A percentile compares a stretch with the other conserved stretches of the same genome.
Evolutionary conservation across 1,140 invertebrate genomes (phyloP).

Genomic region (Monochamus saltuarius): DNA sequence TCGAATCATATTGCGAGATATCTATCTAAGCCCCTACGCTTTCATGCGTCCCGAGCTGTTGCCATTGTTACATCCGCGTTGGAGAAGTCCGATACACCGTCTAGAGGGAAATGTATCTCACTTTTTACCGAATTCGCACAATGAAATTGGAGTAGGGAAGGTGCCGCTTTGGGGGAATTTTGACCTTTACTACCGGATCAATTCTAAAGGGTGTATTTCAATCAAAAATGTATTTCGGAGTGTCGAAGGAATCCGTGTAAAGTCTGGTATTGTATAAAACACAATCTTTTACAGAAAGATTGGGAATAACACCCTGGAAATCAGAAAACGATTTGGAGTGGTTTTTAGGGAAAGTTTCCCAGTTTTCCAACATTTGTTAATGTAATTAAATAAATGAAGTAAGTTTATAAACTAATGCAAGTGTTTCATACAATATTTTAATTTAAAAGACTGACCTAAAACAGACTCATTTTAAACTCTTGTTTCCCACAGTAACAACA

Average conservation of each 20-base stretch:
- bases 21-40: slow-evolving; percentile 37
- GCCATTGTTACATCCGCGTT: slow-evolving; percentile 26
- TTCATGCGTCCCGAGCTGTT: slow-evolving; percentile 29
- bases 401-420: too few relatives aligned
- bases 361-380: too few relatives aligned
- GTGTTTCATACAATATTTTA: too few relatives aligned
- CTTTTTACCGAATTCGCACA: too few relatives aligned
- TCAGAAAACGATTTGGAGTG: slow-evolving; percentile 13
- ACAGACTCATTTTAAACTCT: too few relatives aligned
- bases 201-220: slow-evolving; percentile 37
- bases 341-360: too few relatives aligned
- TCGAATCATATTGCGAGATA: slow-evolving; percentile 41
- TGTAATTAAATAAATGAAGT: too few relatives aligned
- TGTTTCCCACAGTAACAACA: too few relatives aligned
- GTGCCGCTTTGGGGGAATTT: too few relatives aligned
- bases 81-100: slow-evolving; percentile 21
- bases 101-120: slow-evolving; percentile 4
- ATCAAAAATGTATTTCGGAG: slow-evolving; percentile 41
- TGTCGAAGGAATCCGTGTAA: slow-evolving; percentile 34
- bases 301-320: slow-evolving; percentile 19
- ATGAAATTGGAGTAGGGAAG: too few relatives aligned
- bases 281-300: slow-evolving; percentile 35
- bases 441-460: too few relatives aligned
- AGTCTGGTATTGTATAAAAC: slow-evolving; percentile 36
- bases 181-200: slow-evolving; percentile 21